Conservation (phyloP, 2,797 vertebrate genomes). For the Dendrocincla fuliginosa region DNA sequence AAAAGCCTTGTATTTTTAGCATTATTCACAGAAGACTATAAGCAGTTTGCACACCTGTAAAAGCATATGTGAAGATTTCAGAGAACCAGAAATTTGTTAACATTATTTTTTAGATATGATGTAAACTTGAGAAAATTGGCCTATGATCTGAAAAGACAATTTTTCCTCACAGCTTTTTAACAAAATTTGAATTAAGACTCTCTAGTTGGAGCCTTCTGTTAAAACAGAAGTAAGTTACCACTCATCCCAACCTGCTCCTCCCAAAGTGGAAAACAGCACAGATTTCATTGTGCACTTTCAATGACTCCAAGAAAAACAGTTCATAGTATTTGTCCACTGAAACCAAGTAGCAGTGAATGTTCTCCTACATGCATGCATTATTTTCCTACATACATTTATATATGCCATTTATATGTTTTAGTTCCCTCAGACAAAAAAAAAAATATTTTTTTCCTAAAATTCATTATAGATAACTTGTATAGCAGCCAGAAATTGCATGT, state of each 20-base stretch:
- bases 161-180: background rate
- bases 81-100: background rate
- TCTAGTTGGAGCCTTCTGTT: background rate
- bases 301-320: background rate
- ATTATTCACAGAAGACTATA: background rate
- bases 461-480: slow-evolving; percentile 2
- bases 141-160: background rate
- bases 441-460: background rate
- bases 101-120: background rate
- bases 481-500: slow-evolving; percentile 34
- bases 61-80: background rate
- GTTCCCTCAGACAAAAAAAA: background rate
- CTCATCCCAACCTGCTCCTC: background rate
- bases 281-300: background rate
- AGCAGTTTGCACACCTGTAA: background rate
- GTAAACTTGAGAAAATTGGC: background rate
- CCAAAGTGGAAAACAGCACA: background rate
- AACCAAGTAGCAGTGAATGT: background rate
- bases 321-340: background rate
- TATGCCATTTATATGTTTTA: background rate
- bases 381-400: background rate
- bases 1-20: background rate
- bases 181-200: background rate
- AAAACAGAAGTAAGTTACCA: background rate
- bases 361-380: background rate